These are phyloP conservation scores for Lateolabrax maculatus DNA, from an alignment of 2,797 vertebrate species.

Conservation along the genomic window DNA sequence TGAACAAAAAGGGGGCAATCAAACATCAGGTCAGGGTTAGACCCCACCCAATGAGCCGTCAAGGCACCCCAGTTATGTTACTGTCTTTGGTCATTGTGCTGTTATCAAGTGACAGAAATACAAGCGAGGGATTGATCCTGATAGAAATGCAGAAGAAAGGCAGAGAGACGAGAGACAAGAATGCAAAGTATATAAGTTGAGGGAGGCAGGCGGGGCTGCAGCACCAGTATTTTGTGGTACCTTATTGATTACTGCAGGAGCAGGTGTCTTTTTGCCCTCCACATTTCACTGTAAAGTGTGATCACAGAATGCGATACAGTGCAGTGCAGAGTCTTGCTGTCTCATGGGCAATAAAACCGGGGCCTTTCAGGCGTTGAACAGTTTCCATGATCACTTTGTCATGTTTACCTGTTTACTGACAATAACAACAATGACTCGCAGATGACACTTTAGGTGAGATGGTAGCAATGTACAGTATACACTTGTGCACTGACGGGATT, in stretches of 20 bases:
- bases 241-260: slow-evolving; percentile 35
- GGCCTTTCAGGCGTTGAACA: slow-evolving; percentile 4
- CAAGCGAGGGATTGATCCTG: background rate
- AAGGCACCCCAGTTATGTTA: background rate
- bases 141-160: slow-evolving; percentile 28
- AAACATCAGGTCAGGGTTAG: slow-evolving; percentile 10
- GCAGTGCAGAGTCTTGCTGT: slow-evolving; percentile 3
- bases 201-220: slow-evolving; percentile 9
- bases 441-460: slow-evolving; percentile 5
- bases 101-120: slow-evolving; percentile 16
- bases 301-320: slow-evolving; percentile 26
- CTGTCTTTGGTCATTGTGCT: background rate
- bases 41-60: background rate
- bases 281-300: slow-evolving; percentile 31
- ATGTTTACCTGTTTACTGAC: slow-evolving; percentile 9
- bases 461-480: background rate
- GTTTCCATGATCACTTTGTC: slow-evolving; percentile 8
- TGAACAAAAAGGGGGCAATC: slow-evolving; percentile 12
- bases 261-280: slow-evolving; percentile 21
- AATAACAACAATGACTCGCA: slow-evolving; percentile 21
- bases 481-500: slow-evolving; percentile 6
- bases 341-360: slow-evolving; percentile 8
- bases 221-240: slow-evolving; percentile 1
- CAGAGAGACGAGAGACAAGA: slow-evolving; percentile 2
- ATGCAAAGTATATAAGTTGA: slow-evolving; percentile 38